Evolutionary conservation across 2,113 vertebrate genomes (phyloP).

Genomic region (Oreochromis spilurus): DNA sequence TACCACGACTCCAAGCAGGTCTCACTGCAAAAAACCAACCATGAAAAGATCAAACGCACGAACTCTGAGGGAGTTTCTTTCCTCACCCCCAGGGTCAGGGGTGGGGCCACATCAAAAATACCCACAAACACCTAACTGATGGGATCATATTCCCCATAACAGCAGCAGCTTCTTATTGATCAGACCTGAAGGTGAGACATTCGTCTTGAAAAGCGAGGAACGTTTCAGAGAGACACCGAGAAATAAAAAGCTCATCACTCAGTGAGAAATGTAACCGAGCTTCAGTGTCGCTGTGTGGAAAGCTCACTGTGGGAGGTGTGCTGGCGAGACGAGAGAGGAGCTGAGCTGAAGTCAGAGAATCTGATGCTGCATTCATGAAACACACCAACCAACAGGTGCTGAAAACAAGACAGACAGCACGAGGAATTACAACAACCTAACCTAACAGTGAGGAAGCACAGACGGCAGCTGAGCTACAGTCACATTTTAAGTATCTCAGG

Average conservation of each 20-base stretch:
- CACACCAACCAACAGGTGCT: not conserved
- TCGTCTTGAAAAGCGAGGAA: not conserved
- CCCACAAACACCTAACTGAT: not conserved
- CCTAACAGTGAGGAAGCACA: not conserved
- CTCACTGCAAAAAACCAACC: fast-evolving
- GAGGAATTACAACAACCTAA: not conserved
- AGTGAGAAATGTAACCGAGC: not conserved
- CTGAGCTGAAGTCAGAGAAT: not conserved
- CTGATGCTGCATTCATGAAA: not conserved
- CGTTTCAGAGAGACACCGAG: not conserved
- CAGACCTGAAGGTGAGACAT: not conserved
- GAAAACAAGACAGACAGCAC: not conserved
- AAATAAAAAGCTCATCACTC: not conserved
- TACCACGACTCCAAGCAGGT: not conserved
- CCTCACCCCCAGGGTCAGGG: no score
- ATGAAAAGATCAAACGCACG: not conserved
- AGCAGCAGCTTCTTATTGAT: not conserved
- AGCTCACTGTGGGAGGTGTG: not conserved
- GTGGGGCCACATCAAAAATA: not conserved
- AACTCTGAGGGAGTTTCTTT: not conserved
- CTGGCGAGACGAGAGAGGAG: not conserved
- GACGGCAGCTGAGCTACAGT: not conserved
- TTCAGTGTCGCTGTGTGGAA: not conserved
- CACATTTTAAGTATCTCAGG: not conserved
- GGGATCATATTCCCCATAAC: not conserved